Evolutionary conservation across 2,888 invertebrate species (phyloP).

Genomic region (Arge pagana): DNA sequence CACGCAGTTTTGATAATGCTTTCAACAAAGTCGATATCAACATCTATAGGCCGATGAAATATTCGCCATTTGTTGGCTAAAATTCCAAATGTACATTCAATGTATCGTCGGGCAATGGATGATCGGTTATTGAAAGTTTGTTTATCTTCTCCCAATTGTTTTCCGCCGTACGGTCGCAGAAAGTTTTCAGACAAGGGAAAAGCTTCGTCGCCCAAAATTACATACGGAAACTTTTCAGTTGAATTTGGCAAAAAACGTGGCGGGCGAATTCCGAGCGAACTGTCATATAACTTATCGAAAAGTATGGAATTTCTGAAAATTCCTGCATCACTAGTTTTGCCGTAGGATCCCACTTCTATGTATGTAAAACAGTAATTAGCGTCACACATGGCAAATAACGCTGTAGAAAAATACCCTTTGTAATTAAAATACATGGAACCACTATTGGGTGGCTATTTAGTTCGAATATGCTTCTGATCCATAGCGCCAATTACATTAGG

Average conservation of each 20-base stretch:
- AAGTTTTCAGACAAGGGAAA: slow-evolving; percentile 36
- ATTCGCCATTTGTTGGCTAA: slow-evolving; percentile 44
- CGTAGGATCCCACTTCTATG: slow-evolving; percentile 39
- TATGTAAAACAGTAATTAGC: no score
- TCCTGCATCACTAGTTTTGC: slow-evolving; percentile 35
- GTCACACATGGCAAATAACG: slow-evolving; percentile 17
- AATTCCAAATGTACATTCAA: slow-evolving; percentile 47
- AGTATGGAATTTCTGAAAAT: slow-evolving; percentile 38
- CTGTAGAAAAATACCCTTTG: slow-evolving; percentile 4
- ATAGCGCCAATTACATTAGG: slow-evolving; percentile 29
- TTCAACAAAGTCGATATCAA: background rate
- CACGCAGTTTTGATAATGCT: no score
- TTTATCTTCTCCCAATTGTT: slow-evolving; percentile 33
- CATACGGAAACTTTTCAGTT: slow-evolving; percentile 43
- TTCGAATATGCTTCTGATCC: background rate
- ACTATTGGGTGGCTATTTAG: background rate
- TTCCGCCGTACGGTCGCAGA: slow-evolving; percentile 39
- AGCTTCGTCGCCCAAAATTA: slow-evolving; percentile 41
- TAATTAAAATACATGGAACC: slow-evolving; percentile 1
- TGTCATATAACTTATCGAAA: slow-evolving; percentile 34
- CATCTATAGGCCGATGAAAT: no score
- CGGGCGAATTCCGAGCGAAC: slow-evolving; percentile 36
- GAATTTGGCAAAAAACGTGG: slow-evolving; percentile 17
- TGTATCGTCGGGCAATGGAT: slow-evolving; percentile 38
- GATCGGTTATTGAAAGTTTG: slow-evolving; percentile 41